A percentile compares a stretch with the other conserved stretches of the same genome.
These are phyloP conservation scores for Tuberolachnus salignus DNA, from an alignment of 2,888 invertebrate genomes.

Conservation along the genomic window DNA sequence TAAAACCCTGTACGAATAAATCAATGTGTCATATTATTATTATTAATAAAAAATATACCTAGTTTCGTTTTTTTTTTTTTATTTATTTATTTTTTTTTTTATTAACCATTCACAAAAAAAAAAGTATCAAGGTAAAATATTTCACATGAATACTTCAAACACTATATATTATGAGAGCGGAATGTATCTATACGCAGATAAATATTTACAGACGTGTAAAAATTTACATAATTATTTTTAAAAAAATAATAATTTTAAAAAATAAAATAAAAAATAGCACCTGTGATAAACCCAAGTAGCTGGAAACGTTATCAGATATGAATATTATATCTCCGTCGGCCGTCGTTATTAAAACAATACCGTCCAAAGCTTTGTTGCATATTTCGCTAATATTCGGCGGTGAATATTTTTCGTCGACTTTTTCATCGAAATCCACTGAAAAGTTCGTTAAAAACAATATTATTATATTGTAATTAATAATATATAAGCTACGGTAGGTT, in stretches of 20 bases:
- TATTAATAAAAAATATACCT: too few relatives aligned
- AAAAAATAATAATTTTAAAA: too few relatives aligned
- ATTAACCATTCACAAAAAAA: too few relatives aligned
- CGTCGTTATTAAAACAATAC: slow-evolving; percentile 86
- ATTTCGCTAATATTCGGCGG: slow-evolving; percentile 65
- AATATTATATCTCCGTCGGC: slow-evolving; percentile 91
- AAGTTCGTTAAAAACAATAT: slow-evolving; percentile 51
- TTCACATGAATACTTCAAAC: too few relatives aligned
- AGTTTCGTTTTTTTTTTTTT: too few relatives aligned
- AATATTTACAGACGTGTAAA: not conserved
- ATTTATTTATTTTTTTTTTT: too few relatives aligned
- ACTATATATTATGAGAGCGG: not conserved
- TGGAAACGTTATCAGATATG: slow-evolving; percentile 87
- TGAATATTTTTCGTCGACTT: slow-evolving; percentile 58
- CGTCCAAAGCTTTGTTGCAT: slow-evolving; percentile 83
- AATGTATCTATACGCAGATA: not conserved
- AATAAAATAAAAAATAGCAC: slow-evolving; percentile 64
- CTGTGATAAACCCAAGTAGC: slow-evolving; percentile 91
- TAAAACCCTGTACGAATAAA: too few relatives aligned
- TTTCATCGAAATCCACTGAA: slow-evolving; percentile 64
- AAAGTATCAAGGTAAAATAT: too few relatives aligned
- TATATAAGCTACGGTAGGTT: not conserved
- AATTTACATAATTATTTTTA: slow-evolving; percentile 12
- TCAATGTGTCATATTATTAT: too few relatives aligned
- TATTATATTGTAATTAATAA: not conserved